Evolutionary conservation across 2,888 invertebrate species (phyloP).

Genomic region (Nomada goodeniana): DNA sequence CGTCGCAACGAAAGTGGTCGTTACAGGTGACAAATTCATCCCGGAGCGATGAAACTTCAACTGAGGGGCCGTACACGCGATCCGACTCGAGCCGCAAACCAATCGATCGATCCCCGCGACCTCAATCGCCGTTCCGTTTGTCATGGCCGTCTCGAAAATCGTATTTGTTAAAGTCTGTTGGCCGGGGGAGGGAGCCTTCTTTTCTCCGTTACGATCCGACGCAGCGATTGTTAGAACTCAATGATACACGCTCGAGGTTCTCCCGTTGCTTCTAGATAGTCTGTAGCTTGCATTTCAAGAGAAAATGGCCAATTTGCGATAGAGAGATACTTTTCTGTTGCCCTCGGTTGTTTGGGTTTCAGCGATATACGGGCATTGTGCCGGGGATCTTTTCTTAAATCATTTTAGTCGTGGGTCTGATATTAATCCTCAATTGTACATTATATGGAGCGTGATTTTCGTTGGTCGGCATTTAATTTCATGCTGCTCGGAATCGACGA

Average conservation of each 20-base stretch:
- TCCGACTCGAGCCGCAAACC: too few relatives aligned
- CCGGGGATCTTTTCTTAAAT: too few relatives aligned
- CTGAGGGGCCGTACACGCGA: background rate
- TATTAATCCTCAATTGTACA: too few relatives aligned
- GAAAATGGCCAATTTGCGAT: slow-evolving; percentile 8
- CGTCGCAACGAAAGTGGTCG: slow-evolving; percentile 30
- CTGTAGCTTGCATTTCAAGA: background rate
- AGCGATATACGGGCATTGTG: background rate
- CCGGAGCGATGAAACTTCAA: slow-evolving; percentile 30
- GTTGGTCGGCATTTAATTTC: too few relatives aligned
- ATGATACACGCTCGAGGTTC: slow-evolving; percentile 1
- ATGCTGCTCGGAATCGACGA: too few relatives aligned
- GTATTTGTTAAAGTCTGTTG: slow-evolving; percentile 16
- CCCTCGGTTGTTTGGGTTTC: background rate
- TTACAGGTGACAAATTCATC: slow-evolving; percentile 52
- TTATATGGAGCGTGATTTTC: too few relatives aligned
- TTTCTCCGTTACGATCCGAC: background rate
- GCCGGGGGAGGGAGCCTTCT: background rate
- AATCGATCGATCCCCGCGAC: slow-evolving; percentile 18
- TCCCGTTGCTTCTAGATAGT: background rate
- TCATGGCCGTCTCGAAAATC: slow-evolving; percentile 13
- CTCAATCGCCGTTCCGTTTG: slow-evolving; percentile 10
- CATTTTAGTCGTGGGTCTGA: too few relatives aligned
- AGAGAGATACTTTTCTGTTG: background rate
- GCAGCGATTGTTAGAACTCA: slow-evolving; percentile 3